phyloP scores from a whole-genome alignment of 2,888 invertebrate genomes.

The Desoria tigrina region DNA sequence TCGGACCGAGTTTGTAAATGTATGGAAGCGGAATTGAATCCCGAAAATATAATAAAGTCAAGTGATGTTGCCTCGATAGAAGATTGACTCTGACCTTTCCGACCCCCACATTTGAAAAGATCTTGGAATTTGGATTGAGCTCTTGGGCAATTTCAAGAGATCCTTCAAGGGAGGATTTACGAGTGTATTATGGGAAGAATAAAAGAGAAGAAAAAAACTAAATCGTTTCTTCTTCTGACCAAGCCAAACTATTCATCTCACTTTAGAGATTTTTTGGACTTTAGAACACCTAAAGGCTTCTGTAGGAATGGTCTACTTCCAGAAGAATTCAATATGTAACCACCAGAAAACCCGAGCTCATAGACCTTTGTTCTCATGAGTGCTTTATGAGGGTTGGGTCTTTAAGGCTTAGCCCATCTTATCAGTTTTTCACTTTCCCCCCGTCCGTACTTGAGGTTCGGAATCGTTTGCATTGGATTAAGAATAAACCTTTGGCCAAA shows the following conservation, averaged over 20 bases:
- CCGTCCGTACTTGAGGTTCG: too few species aligned
- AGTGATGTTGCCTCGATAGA: too few species aligned
- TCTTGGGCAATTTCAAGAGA: conserved; percentile 1
- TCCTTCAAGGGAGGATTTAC: conserved; percentile 5
- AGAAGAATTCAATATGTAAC: conserved; percentile 2
- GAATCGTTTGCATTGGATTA: too few species aligned
- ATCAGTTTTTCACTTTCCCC: conserved; percentile 4
- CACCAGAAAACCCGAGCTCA: not conserved
- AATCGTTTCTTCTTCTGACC: conserved; percentile 2
- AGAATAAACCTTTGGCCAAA: too few species aligned
- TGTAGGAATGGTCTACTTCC: not conserved
- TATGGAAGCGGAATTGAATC: too few species aligned
- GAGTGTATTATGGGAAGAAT: conserved; percentile 5
- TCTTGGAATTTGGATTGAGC: conserved; percentile 3
- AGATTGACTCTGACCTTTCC: conserved; percentile 2
- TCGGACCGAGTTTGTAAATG: too few species aligned
- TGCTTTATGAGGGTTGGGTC: conserved; percentile 6
- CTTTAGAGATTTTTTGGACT: not conserved
- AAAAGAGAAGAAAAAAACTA: not conserved
- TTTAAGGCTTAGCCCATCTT: conserved; percentile 1
- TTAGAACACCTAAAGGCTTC: not conserved
- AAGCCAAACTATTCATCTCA: conserved; percentile 10
- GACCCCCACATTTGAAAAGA: conserved; percentile 2
- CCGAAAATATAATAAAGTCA: too few species aligned
- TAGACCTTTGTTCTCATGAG: conserved; percentile 1